A percentile compares a stretch with the other conserved stretches of the same genome.
phyloP scores from a whole-genome alignment of 2,888 invertebrate species.

The Operophtera brumata region DNA sequence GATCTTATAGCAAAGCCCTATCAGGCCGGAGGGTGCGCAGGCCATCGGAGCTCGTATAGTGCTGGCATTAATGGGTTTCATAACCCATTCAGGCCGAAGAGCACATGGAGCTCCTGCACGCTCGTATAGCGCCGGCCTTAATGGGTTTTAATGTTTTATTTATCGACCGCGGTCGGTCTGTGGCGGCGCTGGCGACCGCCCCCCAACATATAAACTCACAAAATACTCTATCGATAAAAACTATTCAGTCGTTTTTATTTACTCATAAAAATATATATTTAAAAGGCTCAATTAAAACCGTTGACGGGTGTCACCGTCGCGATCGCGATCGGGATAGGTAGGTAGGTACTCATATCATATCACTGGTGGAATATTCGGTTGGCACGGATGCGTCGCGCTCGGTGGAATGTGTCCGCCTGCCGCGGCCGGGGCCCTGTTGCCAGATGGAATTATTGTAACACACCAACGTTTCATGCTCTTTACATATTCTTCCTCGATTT shows the following conservation, averaged over 20 bases:
- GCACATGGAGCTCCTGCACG: no score
- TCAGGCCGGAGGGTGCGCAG: no score
- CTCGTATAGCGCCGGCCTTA: no score
- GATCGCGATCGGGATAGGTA: conserved; percentile 12
- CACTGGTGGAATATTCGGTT: conserved; percentile 61
- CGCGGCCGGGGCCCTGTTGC: conserved; percentile 1
- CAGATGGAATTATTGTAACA: not conserved
- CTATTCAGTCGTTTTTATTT: conserved; percentile 81
- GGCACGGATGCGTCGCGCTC: conserved; percentile 38
- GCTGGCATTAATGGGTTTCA: no score
- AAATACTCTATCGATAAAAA: conserved; percentile 78
- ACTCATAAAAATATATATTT: conserved; percentile 80
- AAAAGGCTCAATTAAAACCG: conserved; percentile 79
- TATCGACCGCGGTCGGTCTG: conserved; percentile 69
- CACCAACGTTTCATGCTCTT: no score
- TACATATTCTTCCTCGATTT: no score
- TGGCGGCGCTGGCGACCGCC: conserved; percentile 53
- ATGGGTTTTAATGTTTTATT: conserved; percentile 64
- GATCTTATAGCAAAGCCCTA: no score
- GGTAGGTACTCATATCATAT: conserved; percentile 38
- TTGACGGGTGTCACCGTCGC: conserved; percentile 49
- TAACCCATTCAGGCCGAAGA: no score
- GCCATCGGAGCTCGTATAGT: no score
- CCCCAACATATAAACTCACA: conserved; percentile 73
- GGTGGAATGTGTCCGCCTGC: conserved; percentile 33